Percentiles rank a stretch among this genome's conserved stretches.
phyloP scores from a whole-genome alignment of 2,888 invertebrate species.

The Augochlorella aurata region DNA sequence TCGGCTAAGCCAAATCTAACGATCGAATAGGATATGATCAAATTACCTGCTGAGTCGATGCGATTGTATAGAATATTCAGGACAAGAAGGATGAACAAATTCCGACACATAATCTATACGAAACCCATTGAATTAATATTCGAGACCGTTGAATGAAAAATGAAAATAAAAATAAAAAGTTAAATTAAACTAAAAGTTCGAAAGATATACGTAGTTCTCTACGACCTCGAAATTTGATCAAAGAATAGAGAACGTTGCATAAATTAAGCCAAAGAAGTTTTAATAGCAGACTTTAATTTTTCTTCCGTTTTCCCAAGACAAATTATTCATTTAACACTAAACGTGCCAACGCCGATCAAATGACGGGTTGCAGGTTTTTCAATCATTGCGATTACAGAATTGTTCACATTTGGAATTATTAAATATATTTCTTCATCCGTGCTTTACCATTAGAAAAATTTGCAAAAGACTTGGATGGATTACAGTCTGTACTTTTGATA shows the following conservation, averaged over 20 bases:
- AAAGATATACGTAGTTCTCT: neutral
- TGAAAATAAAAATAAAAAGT: too few species aligned
- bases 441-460: too few species aligned
- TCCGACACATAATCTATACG: conserved; percentile 52
- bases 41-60: conserved; percentile 32
- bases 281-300: neutral
- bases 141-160: neutral
- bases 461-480: too few species aligned
- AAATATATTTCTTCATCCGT: too few species aligned
- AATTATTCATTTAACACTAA: too few species aligned
- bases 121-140: conserved; percentile 1
- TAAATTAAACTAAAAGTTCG: too few species aligned
- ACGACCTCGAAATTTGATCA: neutral
- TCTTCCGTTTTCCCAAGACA: neutral
- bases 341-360: too few species aligned
- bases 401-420: too few species aligned
- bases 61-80: conserved; percentile 19
- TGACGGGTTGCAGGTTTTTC: too few species aligned
- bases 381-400: too few species aligned
- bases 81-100: conserved; percentile 17
- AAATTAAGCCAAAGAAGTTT: neutral
- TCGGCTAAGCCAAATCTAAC: neutral
- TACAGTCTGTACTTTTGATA: too few species aligned
- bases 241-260: neutral
- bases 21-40: neutral